phyloP scores from a whole-genome alignment of 2,888 invertebrate species.

The Saturnia pavonia region DNA sequence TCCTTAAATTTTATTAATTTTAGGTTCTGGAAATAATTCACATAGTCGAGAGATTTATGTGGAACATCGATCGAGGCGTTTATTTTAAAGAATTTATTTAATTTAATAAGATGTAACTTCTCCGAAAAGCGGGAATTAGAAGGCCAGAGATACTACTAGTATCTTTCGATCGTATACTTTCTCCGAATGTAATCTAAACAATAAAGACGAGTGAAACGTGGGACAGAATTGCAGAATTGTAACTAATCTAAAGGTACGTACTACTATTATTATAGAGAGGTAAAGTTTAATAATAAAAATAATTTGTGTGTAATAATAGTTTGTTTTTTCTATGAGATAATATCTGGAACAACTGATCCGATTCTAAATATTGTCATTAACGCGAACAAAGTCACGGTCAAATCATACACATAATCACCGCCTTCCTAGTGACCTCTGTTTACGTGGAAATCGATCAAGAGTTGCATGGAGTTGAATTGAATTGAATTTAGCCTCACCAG shows the following conservation, averaged over 20 bases:
- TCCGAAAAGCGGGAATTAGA: not conserved
- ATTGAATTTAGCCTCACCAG: not conserved
- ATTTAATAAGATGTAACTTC: not conserved
- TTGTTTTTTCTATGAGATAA: too few relatives aligned
- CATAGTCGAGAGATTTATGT: not conserved
- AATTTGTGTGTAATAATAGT: too few relatives aligned
- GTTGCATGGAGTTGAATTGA: too few relatives aligned
- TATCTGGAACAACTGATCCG: too few relatives aligned
- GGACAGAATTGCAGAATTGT: not conserved
- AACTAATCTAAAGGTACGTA: not conserved
- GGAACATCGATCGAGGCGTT: not conserved
- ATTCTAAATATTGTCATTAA: too few relatives aligned
- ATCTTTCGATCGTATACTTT: not conserved
- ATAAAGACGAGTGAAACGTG: not conserved
- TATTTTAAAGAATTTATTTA: not conserved
- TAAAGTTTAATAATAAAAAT: too few relatives aligned
- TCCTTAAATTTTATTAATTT: not conserved
- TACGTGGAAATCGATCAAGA: too few relatives aligned
- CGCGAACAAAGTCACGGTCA: too few relatives aligned
- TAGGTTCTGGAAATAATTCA: not conserved
- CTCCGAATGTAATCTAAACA: not conserved
- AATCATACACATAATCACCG: too few relatives aligned
- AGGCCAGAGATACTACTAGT: not conserved
- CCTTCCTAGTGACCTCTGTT: too few relatives aligned
- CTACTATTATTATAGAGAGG: too few relatives aligned